Conservation (phyloP, 2,113 vertebrate species). For the Daboia siamensis region DNA sequence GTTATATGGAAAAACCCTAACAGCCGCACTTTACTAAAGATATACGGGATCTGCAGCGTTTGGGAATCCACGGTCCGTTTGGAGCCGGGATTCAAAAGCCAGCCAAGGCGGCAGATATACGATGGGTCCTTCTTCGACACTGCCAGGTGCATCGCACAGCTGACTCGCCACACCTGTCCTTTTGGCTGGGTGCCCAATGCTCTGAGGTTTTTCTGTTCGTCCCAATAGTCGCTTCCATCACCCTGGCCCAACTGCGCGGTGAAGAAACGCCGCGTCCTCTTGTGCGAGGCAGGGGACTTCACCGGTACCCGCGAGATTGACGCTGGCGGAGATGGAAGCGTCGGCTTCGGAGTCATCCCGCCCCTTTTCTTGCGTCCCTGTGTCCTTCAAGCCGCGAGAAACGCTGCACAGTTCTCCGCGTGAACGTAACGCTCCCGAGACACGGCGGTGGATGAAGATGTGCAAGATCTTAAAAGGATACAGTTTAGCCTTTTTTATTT, state of each 20-base stretch:
- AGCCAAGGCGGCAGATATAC: not conserved
- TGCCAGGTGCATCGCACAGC: not conserved
- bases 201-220: not conserved
- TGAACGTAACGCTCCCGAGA: accelerated
- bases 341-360: conserved; percentile 24
- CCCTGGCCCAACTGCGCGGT: not conserved
- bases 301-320: not conserved
- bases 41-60: not conserved
- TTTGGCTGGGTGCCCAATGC: not conserved
- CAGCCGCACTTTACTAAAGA: not conserved
- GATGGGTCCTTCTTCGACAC: not conserved
- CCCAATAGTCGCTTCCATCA: not conserved
- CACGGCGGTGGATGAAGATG: accelerated
- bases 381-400: conserved; percentile 35
- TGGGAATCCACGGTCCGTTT: not conserved
- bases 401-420: accelerated
- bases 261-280: not conserved
- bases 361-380: conserved; percentile 45
- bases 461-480: not conserved
- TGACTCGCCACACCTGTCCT: not conserved
- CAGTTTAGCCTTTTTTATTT: not conserved
- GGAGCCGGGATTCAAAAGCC: not conserved
- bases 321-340: accelerated
- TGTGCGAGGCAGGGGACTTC: not conserved
- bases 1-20: no score